Conservation (phyloP, 2,113 vertebrate genomes). For the Numenius arquata region DNA sequence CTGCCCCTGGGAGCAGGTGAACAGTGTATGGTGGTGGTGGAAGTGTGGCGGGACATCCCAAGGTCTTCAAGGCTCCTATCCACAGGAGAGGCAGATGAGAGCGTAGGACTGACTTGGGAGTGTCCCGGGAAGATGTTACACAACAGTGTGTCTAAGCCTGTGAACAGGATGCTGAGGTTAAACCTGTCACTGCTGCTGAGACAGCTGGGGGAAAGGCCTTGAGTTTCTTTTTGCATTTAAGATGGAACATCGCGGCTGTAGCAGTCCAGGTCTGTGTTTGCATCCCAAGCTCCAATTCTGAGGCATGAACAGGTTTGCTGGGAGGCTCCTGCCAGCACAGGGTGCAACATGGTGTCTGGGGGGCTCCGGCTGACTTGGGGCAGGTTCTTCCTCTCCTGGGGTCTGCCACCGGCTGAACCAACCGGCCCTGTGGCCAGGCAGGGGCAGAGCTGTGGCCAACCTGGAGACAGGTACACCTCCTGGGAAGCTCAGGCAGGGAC, state of each 20-base stretch:
- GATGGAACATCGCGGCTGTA: neutral
- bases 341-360: neutral
- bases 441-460: neutral
- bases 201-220: neutral
- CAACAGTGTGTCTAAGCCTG: neutral
- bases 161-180: neutral
- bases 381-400: neutral
- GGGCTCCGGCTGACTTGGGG: neutral
- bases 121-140: neutral
- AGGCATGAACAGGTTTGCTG: neutral
- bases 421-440: neutral
- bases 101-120: neutral
- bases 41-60: neutral
- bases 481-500: neutral
- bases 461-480: neutral
- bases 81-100: neutral
- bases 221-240: neutral
- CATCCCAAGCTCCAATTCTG: neutral
- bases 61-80: neutral
- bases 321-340: accelerated
- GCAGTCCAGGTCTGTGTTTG: neutral
- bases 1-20: neutral
- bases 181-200: neutral
- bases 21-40: neutral
- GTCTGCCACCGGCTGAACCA: neutral